Evolutionary conservation across 2,113 vertebrate species (phyloP), one percentile per base, ranked within the genome.

Genomic region (Chaetodon trifascialis): DNA sequence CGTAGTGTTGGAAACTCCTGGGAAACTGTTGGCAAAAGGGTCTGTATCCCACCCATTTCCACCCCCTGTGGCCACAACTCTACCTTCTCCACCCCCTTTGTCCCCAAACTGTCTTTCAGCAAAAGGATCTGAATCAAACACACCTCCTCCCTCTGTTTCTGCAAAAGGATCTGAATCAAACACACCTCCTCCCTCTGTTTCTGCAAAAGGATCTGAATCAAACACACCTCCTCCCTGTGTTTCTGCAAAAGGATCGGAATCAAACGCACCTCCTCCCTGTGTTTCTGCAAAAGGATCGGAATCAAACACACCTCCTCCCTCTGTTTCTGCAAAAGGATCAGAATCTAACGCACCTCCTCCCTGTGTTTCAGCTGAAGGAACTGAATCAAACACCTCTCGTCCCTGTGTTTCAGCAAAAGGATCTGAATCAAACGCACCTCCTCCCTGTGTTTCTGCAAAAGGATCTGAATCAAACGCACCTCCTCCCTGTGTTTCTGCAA

Each of bases 1-100:
- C 17, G 86, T 85, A 77, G 84, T 86, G 59, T 79, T 83, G 84
- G 86, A 86, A 3, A 80, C 75, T 21, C 84, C 76, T 75, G 93
- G 88, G 79, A 94, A 94, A 75, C 94, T 91, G 86, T 73, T 76
- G 67, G 79, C 73, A 80, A 90, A 90, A 82, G 92, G 90, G 16
- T 96, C 94, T 34, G 81, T 74, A 78, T 95, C 93, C 83, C 88
- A 89, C 68, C 69, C 85, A 87, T 9, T 42, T 25, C 42, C 75
- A 55, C 62, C 84, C 3, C 40, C 51, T 5, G 25, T 17, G 11
- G 47, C 34, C 15, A 69, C 63, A 40, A 68, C 56, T 56, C 62
- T n/a, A 62, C 16, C 55, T 23, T 25, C 68, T 23, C 38, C 36
- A 47, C 2, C 42, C 1, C 30, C 30, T 10, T 42, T 49, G 17